Base-by-base conservation (phyloP, 2,797 vertebrate species). In the Meda fulgida region DNA sequence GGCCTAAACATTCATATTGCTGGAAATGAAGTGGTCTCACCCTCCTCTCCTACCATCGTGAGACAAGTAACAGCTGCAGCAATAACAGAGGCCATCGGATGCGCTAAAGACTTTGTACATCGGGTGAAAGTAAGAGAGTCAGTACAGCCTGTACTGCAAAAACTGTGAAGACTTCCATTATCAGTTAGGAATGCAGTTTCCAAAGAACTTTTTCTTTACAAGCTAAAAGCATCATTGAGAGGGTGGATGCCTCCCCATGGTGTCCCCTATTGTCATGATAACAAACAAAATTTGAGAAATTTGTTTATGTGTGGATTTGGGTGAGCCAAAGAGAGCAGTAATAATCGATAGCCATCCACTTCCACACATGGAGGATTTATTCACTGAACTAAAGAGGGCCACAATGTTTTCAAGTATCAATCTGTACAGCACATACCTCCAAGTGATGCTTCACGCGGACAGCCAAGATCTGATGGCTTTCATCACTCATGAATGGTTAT, bases 391-490 rank as follows among this genome's bases (percentile, higher is more conserved):
- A 29, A 46, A 38, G 5, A 58, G 58, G 13, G 23, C 77, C 40
- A 78, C 77, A 36, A 36, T 36, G 43, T 46, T 53, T 29, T 51
- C 66, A 10, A 81, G 60, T 7, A 81, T 78, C 0, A 18, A 85
- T 23, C 60, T 87, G 19, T 63, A 53, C 21, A 85, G 63, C 65
- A 53, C 55, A 11, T 78, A 81, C 11, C n/a, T 75, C 23, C 84
- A 89, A 36, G 1, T 87, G 29, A 84, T 72, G 48, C 38, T 80
- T 0, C 75, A 78, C 67, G 58, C 80, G 19, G 70, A 80, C 9
- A 84, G 40, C 40, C 10, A 10, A 43, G 40, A 43, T 43, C 10
- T 3, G 40, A 43, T 3, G 43, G 43, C 43, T 48, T 16, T 85
- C 5, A 83, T 80, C 2, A 87, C 26, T 4, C 85, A 71, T 43